Base-by-base conservation (phyloP, 2,888 invertebrate species). In the Cephonodes hylas region DNA sequence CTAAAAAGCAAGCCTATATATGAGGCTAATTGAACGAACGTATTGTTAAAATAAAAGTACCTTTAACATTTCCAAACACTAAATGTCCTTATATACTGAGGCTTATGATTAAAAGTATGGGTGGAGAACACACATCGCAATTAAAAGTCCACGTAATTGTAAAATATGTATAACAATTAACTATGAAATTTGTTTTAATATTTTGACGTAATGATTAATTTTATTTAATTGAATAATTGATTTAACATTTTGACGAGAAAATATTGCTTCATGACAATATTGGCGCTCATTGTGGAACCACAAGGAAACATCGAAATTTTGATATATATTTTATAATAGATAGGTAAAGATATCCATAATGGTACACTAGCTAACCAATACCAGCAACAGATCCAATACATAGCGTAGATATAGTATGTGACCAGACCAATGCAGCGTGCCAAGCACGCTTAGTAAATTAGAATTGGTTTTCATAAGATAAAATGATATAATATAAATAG, bases 351-450 rank as follows among this genome's bases (percentile, higher is more conserved):
- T 75, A 68, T 66, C 72, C 69, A 75, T 77, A 82, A 73, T 78
- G 69, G 76, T 76, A 76, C 65, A 74, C 70, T 74, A 79, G 73
- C 72, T 76, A 71, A 74, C 70, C 71, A 71, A 75, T 76, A 76
- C 75, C 78, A 80, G 73, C 73, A 72, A 69, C 71, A 76, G 69
- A 70, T 70, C 75, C 70, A 72, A 66, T 69, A 66, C 67, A 67
- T 71, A 65, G 66, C 62, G 72, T 80, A 80, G 78, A 68, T 73
- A 72, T 83, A 84, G 84, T 81, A 72, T 77, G 75, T 81, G 81
- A 83, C 77, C 87, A 85, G 91, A 91, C 89, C 90, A 91, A 91
- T 85, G 82, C 75, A 76, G 85, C 87, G 88, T 83, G 91, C 91
- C 82, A 88, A 90, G 90, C 90, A 75, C 86, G 89, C 84, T 80